A percentile compares a stretch with the other conserved stretches of the same genome.
Conservation (phyloP, 2,888 invertebrate species). For the Diogma glabrata region DNA sequence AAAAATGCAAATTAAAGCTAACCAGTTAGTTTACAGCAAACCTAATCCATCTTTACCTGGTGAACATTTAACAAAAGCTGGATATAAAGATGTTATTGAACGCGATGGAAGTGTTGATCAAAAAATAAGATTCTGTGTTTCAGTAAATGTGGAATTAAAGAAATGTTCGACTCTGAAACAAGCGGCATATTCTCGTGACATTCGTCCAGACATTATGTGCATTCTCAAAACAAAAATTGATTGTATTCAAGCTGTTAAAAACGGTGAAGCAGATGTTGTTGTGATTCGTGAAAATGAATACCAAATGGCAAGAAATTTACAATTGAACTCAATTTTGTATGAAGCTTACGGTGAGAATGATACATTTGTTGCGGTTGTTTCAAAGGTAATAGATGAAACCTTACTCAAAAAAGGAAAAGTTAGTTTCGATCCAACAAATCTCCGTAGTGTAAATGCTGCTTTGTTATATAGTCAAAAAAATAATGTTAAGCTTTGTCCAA, state of each 20-base stretch:
- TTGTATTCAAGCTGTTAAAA: conserved; percentile 27
- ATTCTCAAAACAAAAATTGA: conserved; percentile 49
- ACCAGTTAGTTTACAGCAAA: not conserved
- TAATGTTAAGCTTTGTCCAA: conserved; percentile 25
- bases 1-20: conserved; percentile 35
- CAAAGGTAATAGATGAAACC: conserved; percentile 25
- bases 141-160: conserved; percentile 48
- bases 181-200: conserved; percentile 65
- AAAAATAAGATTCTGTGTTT: conserved; percentile 56
- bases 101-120: conserved; percentile 58
- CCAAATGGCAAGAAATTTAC: conserved; percentile 24
- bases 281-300: conserved; percentile 19
- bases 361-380: conserved; percentile 30
- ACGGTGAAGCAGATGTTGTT: conserved; percentile 28
- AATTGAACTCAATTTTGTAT: conserved; percentile 30
- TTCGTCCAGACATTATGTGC: conserved; percentile 71
- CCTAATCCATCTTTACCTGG: conserved; percentile 33
- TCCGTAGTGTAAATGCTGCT: conserved; percentile 29
- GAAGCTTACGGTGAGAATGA: conserved; percentile 27
- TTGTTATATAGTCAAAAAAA: conserved; percentile 30
- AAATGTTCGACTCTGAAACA: conserved; percentile 63
- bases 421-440: conserved; percentile 26
- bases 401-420: conserved; percentile 25
- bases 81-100: conserved; percentile 59
- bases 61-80: conserved; percentile 49